These are phyloP conservation scores for Marmota monax DNA, from an alignment of 2,113 vertebrate species.

Conservation along the genomic window DNA sequence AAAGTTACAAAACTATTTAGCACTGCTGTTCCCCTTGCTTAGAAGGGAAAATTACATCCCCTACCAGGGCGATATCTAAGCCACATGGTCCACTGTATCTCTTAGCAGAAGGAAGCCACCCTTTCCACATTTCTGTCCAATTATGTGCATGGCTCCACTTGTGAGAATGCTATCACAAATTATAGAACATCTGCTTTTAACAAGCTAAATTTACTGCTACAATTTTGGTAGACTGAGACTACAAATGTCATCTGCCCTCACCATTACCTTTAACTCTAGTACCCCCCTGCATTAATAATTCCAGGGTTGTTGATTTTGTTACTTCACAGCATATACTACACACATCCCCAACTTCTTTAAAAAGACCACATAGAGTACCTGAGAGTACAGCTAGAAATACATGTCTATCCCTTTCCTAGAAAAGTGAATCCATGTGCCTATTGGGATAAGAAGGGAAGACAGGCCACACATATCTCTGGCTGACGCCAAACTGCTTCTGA, in stretches of 20 bases:
- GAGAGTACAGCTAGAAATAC: neutral
- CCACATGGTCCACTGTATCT: constrained; percentile 53
- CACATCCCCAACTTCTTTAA: constrained; percentile 23
- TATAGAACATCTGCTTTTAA: neutral
- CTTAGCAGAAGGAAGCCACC: constrained; percentile 57
- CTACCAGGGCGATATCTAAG: constrained; percentile 25
- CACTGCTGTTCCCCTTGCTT: constrained; percentile 60
- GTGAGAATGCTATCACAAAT: neutral
- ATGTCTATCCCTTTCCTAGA: neutral
- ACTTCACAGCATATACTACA: constrained; percentile 14
- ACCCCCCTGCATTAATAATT: neutral
- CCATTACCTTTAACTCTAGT: neutral
- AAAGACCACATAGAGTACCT: constrained; percentile 48
- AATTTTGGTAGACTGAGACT: constrained; percentile 26
- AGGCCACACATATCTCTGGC: neutral
- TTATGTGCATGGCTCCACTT: neutral
- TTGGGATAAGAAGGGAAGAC: neutral
- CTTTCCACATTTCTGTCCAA: neutral
- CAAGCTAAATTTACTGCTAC: constrained; percentile 36
- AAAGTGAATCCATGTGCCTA: constrained; percentile 36
- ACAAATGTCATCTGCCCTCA: constrained; percentile 39
- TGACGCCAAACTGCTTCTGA: neutral
- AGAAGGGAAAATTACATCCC: constrained; percentile 62
- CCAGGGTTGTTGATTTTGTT: neutral
- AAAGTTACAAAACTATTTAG: constrained; percentile 83